These are phyloP conservation scores for Geophilus truncorum DNA, from an alignment of 2,888 invertebrate species.

Conservation along the genomic window DNA sequence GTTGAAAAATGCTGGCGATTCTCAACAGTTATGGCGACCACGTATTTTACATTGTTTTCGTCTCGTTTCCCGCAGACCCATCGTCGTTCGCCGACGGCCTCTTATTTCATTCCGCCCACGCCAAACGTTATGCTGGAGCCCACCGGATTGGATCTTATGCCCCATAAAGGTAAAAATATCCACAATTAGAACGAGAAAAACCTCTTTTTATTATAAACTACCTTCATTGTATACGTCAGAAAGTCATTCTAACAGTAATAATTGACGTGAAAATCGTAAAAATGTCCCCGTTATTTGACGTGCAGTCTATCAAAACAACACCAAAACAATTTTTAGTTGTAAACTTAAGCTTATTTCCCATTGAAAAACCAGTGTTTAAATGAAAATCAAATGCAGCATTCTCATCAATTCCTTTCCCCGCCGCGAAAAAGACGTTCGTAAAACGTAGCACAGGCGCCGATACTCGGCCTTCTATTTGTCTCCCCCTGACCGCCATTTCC, in stretches of 20 bases:
- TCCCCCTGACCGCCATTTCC: neutral
- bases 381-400: neutral
- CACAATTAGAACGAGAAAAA: neutral
- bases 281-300: too few relatives aligned
- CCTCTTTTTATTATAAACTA: neutral
- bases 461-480: neutral
- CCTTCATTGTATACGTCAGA: too few relatives aligned
- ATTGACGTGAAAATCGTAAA: too few relatives aligned
- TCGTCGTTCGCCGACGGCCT: neutral
- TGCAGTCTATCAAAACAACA: too few relatives aligned
- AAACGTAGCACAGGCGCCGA: neutral
- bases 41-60: constrained; percentile 5
- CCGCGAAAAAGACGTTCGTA: neutral
- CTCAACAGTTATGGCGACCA: neutral
- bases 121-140: constrained; percentile 30
- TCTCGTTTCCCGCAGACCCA: constrained; percentile 8
- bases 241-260: too few relatives aligned
- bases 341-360: too few relatives aligned
- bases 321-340: too few relatives aligned
- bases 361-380: too few relatives aligned
- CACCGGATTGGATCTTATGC: constrained; percentile 36
- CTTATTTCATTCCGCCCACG: constrained; percentile 21
- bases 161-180: constrained; percentile 34
- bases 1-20: neutral
- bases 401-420: neutral